Percentiles rank a stretch among this genome's conserved stretches.
phyloP scores from a whole-genome alignment of 2,888 invertebrate genomes.

The Timandra comae region DNA sequence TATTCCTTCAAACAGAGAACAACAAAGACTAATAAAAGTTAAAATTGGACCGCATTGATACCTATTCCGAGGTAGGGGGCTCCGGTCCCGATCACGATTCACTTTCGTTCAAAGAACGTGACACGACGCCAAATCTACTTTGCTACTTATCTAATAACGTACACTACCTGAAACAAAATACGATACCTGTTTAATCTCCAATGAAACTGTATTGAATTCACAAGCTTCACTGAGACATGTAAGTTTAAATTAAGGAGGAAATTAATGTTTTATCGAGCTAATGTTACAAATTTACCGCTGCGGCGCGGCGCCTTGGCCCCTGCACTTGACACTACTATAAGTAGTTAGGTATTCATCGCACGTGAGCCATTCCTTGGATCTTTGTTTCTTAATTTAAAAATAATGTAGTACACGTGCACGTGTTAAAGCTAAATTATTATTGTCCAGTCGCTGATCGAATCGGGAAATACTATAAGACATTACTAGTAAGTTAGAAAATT shows the following conservation, averaged over 20 bases:
- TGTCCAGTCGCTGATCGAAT: too few species aligned
- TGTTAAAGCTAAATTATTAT: too few species aligned
- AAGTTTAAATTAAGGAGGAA: slow-evolving; percentile 26
- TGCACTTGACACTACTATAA: slow-evolving; percentile 20
- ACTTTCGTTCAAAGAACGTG: slow-evolving; percentile 51
- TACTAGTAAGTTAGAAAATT: too few species aligned
- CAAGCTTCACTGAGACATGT: slow-evolving; percentile 12
- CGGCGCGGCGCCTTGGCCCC: slow-evolving; percentile 13
- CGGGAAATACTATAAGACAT: too few species aligned
- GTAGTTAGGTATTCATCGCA: slow-evolving; percentile 40
- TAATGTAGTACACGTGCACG: too few species aligned
- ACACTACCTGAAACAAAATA: slow-evolving; percentile 19
- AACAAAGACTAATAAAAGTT: slow-evolving; percentile 19
- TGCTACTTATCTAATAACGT: slow-evolving; percentile 50
- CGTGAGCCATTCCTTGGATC: slow-evolving; percentile 42
- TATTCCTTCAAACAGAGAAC: slow-evolving; percentile 10
- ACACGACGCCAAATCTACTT: slow-evolving; percentile 48
- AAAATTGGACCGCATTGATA: slow-evolving; percentile 35
- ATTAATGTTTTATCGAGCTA: slow-evolving; percentile 33
- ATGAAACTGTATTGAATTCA: slow-evolving; percentile 6
- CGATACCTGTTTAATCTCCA: slow-evolving; percentile 17
- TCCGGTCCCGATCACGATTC: slow-evolving; percentile 44
- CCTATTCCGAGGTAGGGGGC: slow-evolving; percentile 36
- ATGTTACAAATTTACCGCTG: slow-evolving; percentile 10
- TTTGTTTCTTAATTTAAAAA: too few species aligned